Conservation (phyloP, 2,888 invertebrate genomes). For the Dynastes tityus region DNA sequence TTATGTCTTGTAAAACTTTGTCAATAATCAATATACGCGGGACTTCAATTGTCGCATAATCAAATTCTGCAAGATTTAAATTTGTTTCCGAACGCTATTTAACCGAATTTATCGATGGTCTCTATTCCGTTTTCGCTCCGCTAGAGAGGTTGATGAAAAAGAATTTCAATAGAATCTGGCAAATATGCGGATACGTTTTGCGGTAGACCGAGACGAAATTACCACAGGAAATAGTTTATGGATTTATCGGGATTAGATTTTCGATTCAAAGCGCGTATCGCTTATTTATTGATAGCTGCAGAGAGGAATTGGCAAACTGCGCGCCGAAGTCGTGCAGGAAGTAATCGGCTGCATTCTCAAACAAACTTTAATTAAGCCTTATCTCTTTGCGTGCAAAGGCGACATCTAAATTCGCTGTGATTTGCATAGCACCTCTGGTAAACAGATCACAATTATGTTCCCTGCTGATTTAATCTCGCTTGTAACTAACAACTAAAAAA, state of each 20-base stretch:
- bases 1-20: background rate
- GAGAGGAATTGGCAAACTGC: background rate
- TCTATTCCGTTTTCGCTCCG: background rate
- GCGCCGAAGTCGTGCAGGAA: constrained; percentile 19
- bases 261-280: constrained; percentile 30
- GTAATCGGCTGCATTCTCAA: constrained; percentile 37
- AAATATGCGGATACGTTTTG: constrained; percentile 28
- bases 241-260: constrained; percentile 41
- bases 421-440: constrained; percentile 43
- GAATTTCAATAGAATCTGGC: constrained; percentile 19
- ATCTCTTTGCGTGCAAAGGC: constrained; percentile 17
- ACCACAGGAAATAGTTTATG: constrained; percentile 41
- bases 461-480: constrained; percentile 37
- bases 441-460: constrained; percentile 46
- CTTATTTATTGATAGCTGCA: constrained; percentile 11
- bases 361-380: constrained; percentile 44
- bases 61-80: constrained; percentile 27
- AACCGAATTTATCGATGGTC: constrained; percentile 28
- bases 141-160: background rate
- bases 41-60: constrained; percentile 7
- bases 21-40: background rate
- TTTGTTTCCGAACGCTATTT: constrained; percentile 29
- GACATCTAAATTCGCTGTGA: constrained; percentile 5
- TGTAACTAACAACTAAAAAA: constrained; percentile 24
- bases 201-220: constrained; percentile 33